These are phyloP conservation scores for Linepithema humile DNA, from an alignment of 1,140 invertebrate species.

Conservation along the genomic window DNA sequence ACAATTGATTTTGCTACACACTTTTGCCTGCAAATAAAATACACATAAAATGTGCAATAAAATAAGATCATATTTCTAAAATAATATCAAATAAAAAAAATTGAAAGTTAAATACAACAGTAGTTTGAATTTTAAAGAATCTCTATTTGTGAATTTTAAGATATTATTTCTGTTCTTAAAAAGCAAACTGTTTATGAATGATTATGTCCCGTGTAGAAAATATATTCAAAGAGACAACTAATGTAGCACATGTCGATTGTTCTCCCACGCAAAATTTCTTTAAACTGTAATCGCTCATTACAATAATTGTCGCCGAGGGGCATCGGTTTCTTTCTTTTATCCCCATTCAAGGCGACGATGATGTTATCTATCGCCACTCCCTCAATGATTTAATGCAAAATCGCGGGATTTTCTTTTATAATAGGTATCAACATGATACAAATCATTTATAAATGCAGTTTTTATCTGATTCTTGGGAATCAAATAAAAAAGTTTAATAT, in stretches of 20 bases:
- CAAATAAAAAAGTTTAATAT: neutral
- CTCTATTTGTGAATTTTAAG: too few relatives aligned
- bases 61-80: too few relatives aligned
- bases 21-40: neutral
- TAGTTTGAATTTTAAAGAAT: too few relatives aligned
- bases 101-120: too few relatives aligned
- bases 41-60: neutral
- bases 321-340: conserved; percentile 35
- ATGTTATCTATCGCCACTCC: conserved; percentile 23
- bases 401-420: neutral
- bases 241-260: neutral
- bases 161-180: too few relatives aligned
- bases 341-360: neutral
- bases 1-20: neutral
- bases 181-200: too few relatives aligned
- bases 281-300: conserved; percentile 1
- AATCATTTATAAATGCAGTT: neutral
- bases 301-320: conserved; percentile 32
- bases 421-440: neutral
- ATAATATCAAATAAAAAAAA: too few relatives aligned
- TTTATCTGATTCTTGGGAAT: too few relatives aligned
- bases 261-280: conserved; percentile 8
- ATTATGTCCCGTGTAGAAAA: too few relatives aligned
- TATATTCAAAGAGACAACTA: too few relatives aligned
- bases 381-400: conserved; percentile 30